Evolutionary conservation across 2,113 vertebrate genomes (phyloP), one percentile per base, ranked within the genome.

Genomic region (Coregonus clupeaformis): DNA sequence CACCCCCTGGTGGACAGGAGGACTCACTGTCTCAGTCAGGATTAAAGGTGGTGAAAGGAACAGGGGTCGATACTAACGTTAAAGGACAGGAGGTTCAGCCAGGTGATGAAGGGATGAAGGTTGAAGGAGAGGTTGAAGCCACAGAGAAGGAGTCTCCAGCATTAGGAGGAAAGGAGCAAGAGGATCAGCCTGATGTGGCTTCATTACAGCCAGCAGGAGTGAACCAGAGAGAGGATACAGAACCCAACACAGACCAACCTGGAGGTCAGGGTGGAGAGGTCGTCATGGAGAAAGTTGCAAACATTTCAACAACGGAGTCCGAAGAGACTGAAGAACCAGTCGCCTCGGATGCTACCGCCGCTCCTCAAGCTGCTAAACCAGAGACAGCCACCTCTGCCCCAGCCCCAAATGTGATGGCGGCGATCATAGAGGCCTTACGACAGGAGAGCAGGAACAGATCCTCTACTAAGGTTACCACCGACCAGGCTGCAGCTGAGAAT

Each of bases 1-100:
- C 45, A 64, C 20, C 73, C 45, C 24, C 76, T 68, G 30, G 22
- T 13, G 64, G 68, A 0, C 0, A 74, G 74, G 77, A 74, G 7
- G 63, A 64, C 32, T 29, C 4, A 0, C 11, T 36, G 0, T 32
- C 20, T 2, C n/a, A 57, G 22, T 25, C 45, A 66, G 55, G 20
- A 0, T 0, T 7, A 6, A 73, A 79, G 49, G 57, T 0, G 0
- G 24, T 3, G 29, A 75, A 69, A 29, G 59, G 71, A 4, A 36
- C 62, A 0, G 0, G 1, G 0, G 49, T 42, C 9, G 36, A 42
- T 11, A 42, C 36, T 12, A 42, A 6, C 3, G 42, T 42, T 14
- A 73, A 69, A 0, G 68, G 27, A 16, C 3, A 73, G 18, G 16
- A 52, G 49, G 36, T 11, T 42, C 36, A 42, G 36, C 13, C 49